Evolutionary conservation across 2,797 vertebrate species (phyloP).

Genomic region (Chloroceryle amazona): DNA sequence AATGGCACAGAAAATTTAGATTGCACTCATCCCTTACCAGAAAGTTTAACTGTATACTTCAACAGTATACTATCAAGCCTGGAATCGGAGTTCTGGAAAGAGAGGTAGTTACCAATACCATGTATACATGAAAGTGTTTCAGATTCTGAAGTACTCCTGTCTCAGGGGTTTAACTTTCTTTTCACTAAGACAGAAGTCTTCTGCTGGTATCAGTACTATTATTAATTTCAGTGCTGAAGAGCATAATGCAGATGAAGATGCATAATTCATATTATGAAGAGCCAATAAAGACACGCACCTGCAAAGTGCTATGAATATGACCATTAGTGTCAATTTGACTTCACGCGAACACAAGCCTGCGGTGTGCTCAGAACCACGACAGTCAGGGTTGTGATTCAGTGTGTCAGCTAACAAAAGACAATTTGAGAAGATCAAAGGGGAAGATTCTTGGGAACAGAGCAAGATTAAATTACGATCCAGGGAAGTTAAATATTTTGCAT

Average conservation of each 20-base stretch:
- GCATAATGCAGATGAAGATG: not conserved
- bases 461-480: not conserved
- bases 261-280: not conserved
- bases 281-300: not conserved
- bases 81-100: not conserved
- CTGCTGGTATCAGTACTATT: not conserved
- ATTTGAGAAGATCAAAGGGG: not conserved
- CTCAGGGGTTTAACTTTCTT: not conserved
- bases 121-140: not conserved
- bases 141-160: not conserved
- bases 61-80: not conserved
- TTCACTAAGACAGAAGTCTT: conserved; percentile 5
- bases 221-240: not conserved
- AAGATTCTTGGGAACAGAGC: not conserved
- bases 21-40: not conserved
- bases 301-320: not conserved
- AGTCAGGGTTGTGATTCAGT: not conserved
- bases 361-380: not conserved
- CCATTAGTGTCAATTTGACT: not conserved
- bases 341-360: not conserved
- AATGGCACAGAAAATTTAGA: not conserved
- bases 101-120: not conserved
- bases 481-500: not conserved
- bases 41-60: not conserved
- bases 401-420: not conserved